A percentile compares a stretch with the other conserved stretches of the same genome.
Conservation (phyloP, 2,113 vertebrate genomes). For the Labeo rohita region DNA sequence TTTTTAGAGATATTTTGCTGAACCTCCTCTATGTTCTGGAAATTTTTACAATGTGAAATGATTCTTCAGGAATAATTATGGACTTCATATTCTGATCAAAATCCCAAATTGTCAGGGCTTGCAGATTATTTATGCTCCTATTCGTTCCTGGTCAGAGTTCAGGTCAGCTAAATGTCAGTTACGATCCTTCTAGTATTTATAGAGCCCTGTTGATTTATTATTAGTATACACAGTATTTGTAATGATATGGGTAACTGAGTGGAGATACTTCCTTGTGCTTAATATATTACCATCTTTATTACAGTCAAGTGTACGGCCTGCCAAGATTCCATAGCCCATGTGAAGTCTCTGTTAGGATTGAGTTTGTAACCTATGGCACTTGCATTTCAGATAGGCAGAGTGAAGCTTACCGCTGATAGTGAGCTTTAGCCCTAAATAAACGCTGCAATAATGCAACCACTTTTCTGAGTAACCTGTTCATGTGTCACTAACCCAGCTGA, state of each 20-base stretch:
- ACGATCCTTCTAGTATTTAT: conserved; percentile 25
- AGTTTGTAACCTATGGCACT: not conserved
- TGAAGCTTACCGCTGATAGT: not conserved
- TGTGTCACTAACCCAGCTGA: conserved; percentile 2
- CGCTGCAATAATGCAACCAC: not conserved
- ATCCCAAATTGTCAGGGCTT: not conserved
- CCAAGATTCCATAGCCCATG: not conserved
- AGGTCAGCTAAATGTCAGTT: conserved; percentile 4
- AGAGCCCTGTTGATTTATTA: conserved; percentile 34
- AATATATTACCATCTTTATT: not conserved
- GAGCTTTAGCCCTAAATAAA: not conserved
- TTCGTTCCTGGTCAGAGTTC: not conserved
- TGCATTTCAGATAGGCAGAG: not conserved
- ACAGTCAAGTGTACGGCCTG: not conserved
- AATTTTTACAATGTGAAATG: not conserved
- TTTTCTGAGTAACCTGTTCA: not conserved
- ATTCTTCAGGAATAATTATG: not conserved
- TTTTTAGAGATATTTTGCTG: not conserved
- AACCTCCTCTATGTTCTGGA: not conserved
- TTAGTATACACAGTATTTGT: conserved; percentile 23
- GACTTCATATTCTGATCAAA: not conserved
- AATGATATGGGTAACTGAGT: not conserved
- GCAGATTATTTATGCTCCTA: not conserved
- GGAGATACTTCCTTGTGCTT: not conserved
- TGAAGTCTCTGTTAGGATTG: not conserved